Conservation (phyloP, 2,888 invertebrate genomes). For the Andricus curvator region DNA sequence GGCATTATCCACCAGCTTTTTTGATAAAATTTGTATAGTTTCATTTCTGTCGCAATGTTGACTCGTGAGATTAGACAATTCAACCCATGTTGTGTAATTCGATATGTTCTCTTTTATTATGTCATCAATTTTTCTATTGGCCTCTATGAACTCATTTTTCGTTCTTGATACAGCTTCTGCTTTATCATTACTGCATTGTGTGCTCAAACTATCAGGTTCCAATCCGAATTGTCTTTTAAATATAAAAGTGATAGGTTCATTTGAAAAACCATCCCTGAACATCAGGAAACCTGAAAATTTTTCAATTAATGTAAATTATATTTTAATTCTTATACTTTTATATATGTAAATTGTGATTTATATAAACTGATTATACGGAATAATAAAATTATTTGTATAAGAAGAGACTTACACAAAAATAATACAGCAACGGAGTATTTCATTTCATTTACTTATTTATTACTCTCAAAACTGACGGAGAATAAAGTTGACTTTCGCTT, state of each 20-base stretch:
- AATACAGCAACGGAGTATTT: too few species aligned
- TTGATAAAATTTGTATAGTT: not conserved
- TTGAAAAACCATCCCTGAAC: not conserved
- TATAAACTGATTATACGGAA: too few species aligned
- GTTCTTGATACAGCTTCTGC: not conserved
- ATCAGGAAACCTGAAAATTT: not conserved
- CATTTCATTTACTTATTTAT: too few species aligned
- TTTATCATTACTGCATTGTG: not conserved
- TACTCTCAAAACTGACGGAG: too few species aligned
- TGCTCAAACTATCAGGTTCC: not conserved
- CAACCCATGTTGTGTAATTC: not conserved
- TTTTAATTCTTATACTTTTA: too few species aligned
- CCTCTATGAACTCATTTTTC: not conserved
- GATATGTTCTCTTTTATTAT: not conserved
- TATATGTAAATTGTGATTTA: too few species aligned
- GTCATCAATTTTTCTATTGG: not conserved
- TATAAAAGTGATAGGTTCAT: not conserved
- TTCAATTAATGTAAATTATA: too few species aligned
- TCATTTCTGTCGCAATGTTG: not conserved
- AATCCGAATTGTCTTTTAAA: constrained; percentile 10
- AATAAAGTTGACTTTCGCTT: too few species aligned
- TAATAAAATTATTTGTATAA: too few species aligned
- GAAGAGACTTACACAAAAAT: too few species aligned
- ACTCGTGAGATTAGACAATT: not conserved
- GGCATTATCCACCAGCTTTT: not conserved